These are phyloP conservation scores for Cryptotis parvus DNA, from an alignment of 2,113 vertebrate species.

Conservation along the genomic window DNA sequence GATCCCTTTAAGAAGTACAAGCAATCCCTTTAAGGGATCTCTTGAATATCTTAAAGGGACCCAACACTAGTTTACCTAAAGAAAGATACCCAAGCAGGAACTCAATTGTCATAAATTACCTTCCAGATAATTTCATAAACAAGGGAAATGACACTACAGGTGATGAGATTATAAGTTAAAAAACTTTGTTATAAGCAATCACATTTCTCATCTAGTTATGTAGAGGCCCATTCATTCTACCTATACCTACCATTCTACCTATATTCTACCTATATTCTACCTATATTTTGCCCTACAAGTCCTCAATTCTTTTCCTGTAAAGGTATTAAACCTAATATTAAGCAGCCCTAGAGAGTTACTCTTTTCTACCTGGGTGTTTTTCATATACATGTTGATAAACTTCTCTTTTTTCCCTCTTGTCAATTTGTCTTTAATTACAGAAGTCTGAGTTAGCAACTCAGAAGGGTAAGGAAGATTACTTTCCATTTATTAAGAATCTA, in stretches of 20 bases:
- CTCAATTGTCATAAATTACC: neutral
- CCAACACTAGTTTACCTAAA: no score
- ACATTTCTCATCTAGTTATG: neutral
- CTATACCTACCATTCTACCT: no score
- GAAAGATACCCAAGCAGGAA: neutral
- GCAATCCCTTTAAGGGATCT: no score
- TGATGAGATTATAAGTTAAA: neutral
- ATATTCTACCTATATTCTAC: no score
- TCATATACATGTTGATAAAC: neutral
- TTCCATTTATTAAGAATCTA: neutral
- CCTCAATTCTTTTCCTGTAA: neutral
- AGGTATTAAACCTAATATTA: neutral
- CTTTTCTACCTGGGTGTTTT: neutral
- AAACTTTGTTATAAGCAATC: neutral
- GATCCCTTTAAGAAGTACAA: no score
- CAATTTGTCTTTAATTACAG: constrained; percentile 30
- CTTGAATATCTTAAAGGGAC: no score
- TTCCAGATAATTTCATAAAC: neutral
- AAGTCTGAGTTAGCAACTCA: neutral
- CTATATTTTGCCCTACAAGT: neutral
- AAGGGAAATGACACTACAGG: neutral
- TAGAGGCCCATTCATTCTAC: neutral
- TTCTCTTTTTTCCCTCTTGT: neutral
- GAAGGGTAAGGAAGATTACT: neutral
- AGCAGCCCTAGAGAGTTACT: neutral